Conservation (phyloP, 2,888 invertebrate genomes). For the Rhopalosiphum nymphaeae region DNA sequence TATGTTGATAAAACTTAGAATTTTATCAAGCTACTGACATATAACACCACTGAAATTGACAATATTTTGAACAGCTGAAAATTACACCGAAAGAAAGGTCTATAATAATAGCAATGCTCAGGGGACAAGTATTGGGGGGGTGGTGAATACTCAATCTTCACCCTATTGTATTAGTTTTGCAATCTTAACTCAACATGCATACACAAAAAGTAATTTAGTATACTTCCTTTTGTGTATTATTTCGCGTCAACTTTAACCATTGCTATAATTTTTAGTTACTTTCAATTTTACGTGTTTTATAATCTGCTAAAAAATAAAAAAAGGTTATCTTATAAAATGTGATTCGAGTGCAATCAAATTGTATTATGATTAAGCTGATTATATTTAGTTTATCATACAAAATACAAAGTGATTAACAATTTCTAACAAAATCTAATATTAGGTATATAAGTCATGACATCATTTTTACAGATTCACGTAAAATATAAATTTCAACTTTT, state of each 20-base stretch:
- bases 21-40: conserved; percentile 34
- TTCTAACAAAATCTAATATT: neutral
- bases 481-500: neutral
- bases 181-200: conserved; percentile 55
- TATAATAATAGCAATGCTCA: conserved; percentile 43
- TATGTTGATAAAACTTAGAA: conserved; percentile 16
- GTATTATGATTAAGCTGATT: neutral
- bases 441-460: neutral
- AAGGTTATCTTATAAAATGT: neutral
- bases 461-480: neutral
- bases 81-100: conserved; percentile 43
- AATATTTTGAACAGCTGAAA: conserved; percentile 53
- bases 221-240: conserved; percentile 38
- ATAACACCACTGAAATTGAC: conserved; percentile 42
- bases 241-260: conserved; percentile 32
- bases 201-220: conserved; percentile 57
- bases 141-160: conserved; percentile 40
- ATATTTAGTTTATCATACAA: neutral
- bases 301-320: neutral
- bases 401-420: neutral
- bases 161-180: conserved; percentile 59
- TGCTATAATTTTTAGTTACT: conserved; percentile 34
- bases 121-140: conserved; percentile 35
- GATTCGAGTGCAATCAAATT: neutral
- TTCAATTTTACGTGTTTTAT: neutral